Evolutionary conservation across 2,888 invertebrate genomes (phyloP), one percentile per base, ranked within the genome.

Genomic region (Masnerella sp.): DNA sequence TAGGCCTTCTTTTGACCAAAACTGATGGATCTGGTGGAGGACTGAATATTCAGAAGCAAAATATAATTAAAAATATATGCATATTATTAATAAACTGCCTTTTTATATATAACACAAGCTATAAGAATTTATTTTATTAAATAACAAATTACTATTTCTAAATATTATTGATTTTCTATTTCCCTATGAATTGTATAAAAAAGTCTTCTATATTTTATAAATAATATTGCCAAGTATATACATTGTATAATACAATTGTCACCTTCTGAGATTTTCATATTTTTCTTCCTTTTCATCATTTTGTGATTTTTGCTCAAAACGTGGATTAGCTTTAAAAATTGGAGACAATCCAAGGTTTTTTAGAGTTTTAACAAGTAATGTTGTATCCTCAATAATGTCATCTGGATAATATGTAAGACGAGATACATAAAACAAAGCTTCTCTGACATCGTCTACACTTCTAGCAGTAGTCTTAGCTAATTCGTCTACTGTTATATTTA

Each of bases 1-100:
- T 95, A 0, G 99, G 97, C 9, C 96, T 94, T 1, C 99, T 91
- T 2, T 91, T 91, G 34, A 91, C 90, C 9, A 96, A 89, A 11
- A 90, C 89, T 43, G 90, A 90, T 2, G 91, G 88, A 9, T 91
- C 86, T 0, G 95, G 90, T 0, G 94, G 92, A 0, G 94, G 11
- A 34, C 51, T 43, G 28, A 30, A 25, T 5, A 42, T 12, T 14
- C 11, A 32, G 9, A n/a, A 32, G n/a, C n/a, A 32, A 32, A 32
- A n/a, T 32, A 32, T 32, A 32, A 32, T 22, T 4, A 22, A 22
- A 22, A 22, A n/a, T n/a, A n/a, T n/a, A n/a, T n/a, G n/a, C n/a
- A n/a, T n/a, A n/a, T n/a, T n/a, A n/a, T n/a, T n/a, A n/a, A n/a
- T n/a, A n/a, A n/a, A n/a, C n/a, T n/a, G n/a, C n/a, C n/a, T n/a